phyloP scores from a whole-genome alignment of 2,888 invertebrate species.

The Chaitophorus viminalis region DNA sequence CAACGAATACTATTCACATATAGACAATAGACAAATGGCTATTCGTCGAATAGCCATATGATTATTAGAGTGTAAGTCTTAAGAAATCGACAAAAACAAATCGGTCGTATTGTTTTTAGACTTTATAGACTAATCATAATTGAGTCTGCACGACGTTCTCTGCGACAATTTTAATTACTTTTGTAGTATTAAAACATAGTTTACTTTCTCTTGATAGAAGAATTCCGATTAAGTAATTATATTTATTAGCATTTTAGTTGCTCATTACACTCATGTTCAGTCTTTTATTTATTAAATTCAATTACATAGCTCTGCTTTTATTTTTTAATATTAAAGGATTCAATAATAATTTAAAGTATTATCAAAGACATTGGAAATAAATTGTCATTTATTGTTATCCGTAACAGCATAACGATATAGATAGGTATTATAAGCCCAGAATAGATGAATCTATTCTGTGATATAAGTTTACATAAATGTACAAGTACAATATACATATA shows the following conservation, averaged over 20 bases:
- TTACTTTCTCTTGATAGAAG: slow-evolving; percentile 11
- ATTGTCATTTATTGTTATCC: not conserved
- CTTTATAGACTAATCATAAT: slow-evolving; percentile 9
- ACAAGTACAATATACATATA: too few relatives aligned
- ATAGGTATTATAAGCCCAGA: too few relatives aligned
- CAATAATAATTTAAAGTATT: slow-evolving; percentile 1
- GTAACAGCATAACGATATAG: too few relatives aligned
- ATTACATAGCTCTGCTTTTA: too few relatives aligned
- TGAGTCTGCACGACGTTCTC: not conserved
- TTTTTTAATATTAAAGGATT: slow-evolving; percentile 3
- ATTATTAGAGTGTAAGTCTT: not conserved
- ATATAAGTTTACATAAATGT: too few relatives aligned
- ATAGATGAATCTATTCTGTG: too few relatives aligned
- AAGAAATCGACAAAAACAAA: not conserved
- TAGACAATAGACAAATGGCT: too few relatives aligned
- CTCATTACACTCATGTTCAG: too few relatives aligned
- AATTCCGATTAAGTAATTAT: not conserved
- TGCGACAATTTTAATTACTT: not conserved
- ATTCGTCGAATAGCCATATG: not conserved
- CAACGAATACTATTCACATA: too few relatives aligned
- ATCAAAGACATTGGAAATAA: not conserved
- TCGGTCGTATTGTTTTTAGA: not conserved
- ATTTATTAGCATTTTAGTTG: not conserved
- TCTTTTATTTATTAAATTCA: not conserved
- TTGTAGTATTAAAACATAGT: not conserved